These are phyloP conservation scores for Limnephilus marmoratus DNA, from an alignment of 2,888 invertebrate genomes.

Conservation along the genomic window DNA sequence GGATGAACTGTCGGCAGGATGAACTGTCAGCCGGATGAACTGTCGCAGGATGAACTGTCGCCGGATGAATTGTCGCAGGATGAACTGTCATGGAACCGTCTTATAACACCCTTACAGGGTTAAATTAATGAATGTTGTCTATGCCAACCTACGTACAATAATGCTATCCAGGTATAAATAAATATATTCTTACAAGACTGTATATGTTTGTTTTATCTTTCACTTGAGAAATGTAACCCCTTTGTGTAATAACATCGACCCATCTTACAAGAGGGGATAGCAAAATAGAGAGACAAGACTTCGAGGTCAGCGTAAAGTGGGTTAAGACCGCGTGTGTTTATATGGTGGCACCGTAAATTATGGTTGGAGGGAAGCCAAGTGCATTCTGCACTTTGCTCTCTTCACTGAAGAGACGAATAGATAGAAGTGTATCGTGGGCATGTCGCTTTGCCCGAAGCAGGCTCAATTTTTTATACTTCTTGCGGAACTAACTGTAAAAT, in stretches of 20 bases:
- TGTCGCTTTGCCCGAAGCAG: not conserved
- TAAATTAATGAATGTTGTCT: not conserved
- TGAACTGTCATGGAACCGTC: too few species aligned
- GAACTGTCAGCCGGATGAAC: too few species aligned
- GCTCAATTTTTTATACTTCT: not conserved
- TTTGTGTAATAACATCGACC: not conserved
- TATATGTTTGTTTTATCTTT: not conserved
- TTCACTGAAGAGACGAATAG: not conserved
- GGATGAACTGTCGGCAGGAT: too few species aligned
- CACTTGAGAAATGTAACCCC: not conserved
- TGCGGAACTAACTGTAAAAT: too few species aligned
- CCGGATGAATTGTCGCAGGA: too few species aligned
- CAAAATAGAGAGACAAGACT: not conserved
- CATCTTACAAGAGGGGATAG: not conserved
- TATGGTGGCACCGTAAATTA: not conserved
- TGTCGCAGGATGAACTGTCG: too few species aligned
- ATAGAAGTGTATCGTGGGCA: not conserved
- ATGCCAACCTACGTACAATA: too few species aligned
- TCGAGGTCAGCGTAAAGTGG: not conserved
- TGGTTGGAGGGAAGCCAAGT: not conserved
- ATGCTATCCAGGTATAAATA: too few species aligned
- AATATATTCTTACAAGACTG: too few species aligned
- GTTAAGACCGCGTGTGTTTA: not conserved
- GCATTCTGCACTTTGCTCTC: not conserved
- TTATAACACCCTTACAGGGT: not conserved